Evolutionary conservation across 2,797 vertebrate genomes (phyloP).

Genomic region (Falco concolor): DNA sequence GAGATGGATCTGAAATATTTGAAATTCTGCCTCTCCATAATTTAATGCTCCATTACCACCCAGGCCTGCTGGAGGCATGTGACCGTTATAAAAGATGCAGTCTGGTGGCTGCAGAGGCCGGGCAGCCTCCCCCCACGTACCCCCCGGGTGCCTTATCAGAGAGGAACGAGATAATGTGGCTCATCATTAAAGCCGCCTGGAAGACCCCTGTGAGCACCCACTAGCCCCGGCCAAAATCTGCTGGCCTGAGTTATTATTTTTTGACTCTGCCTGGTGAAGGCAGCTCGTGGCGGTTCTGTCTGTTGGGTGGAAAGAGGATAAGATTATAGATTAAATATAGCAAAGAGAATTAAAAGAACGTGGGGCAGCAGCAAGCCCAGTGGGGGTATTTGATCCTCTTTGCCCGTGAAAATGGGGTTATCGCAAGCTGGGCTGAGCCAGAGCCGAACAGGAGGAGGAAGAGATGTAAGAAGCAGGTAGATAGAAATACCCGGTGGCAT

Average conservation of each 20-base stretch:
- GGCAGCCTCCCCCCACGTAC: not conserved
- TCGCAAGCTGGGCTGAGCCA: not conserved
- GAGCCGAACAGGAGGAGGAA: not conserved
- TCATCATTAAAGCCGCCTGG: not conserved
- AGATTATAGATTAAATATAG: not conserved
- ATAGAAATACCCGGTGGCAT: fast-evolving
- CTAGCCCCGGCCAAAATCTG: not conserved
- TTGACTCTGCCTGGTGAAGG: not conserved
- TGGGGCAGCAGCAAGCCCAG: not conserved
- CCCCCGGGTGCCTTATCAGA: not conserved
- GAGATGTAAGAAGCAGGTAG: not conserved
- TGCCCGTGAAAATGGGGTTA: not conserved
- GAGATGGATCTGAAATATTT: not conserved
- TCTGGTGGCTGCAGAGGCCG: not conserved
- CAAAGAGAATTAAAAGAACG: not conserved
- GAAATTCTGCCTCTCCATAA: not conserved
- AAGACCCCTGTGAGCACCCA: not conserved
- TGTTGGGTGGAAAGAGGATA: not conserved
- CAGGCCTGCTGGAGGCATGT: not conserved
- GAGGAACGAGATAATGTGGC: not conserved
- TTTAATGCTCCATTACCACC: not conserved
- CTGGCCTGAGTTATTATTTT: not conserved
- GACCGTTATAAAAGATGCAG: not conserved
- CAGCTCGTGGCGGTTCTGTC: not conserved
- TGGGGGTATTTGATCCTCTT: not conserved